These are phyloP conservation scores for Pterobdella sp. DNA, from an alignment of 2,888 invertebrate genomes.

Conservation along the genomic window DNA sequence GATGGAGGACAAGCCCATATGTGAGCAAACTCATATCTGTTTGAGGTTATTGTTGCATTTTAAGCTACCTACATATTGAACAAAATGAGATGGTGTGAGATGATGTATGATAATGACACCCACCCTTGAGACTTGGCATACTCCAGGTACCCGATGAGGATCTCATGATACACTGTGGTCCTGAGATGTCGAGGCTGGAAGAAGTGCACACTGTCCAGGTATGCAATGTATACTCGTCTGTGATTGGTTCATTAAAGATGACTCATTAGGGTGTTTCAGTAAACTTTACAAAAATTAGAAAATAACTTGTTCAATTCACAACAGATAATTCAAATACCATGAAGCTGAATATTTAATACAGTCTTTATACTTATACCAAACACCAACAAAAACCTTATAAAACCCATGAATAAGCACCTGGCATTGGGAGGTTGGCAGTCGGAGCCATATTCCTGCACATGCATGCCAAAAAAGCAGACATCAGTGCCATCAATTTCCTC, in stretches of 20 bases:
- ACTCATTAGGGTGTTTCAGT: too few relatives aligned
- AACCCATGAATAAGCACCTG: constrained; percentile 47
- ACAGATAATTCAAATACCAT: too few relatives aligned
- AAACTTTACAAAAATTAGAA: too few relatives aligned
- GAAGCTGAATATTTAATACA: too few relatives aligned
- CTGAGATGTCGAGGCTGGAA: constrained; percentile 92
- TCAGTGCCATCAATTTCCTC: constrained; percentile 97
- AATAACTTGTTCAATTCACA: too few relatives aligned
- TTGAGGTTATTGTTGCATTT: neutral
- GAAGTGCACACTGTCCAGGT: constrained; percentile 97
- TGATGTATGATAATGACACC: constrained; percentile 36
- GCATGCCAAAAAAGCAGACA: constrained; percentile 99
- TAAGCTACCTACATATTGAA: neutral
- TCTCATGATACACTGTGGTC: constrained; percentile 97
- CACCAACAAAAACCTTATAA: neutral
- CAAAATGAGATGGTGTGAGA: neutral
- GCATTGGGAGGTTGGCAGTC: constrained; percentile 90
- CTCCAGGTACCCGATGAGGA: constrained; percentile 92
- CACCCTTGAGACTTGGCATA: constrained; percentile 89
- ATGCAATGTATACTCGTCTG: constrained; percentile 94
- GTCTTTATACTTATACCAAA: too few relatives aligned
- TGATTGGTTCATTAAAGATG: too few relatives aligned
- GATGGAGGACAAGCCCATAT: constrained; percentile 99
- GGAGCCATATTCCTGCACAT: constrained; percentile 98
- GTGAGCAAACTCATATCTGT: constrained; percentile 89